Conservation (phyloP, 1,140 invertebrate genomes). For the Drosophila yakuba region DNA sequence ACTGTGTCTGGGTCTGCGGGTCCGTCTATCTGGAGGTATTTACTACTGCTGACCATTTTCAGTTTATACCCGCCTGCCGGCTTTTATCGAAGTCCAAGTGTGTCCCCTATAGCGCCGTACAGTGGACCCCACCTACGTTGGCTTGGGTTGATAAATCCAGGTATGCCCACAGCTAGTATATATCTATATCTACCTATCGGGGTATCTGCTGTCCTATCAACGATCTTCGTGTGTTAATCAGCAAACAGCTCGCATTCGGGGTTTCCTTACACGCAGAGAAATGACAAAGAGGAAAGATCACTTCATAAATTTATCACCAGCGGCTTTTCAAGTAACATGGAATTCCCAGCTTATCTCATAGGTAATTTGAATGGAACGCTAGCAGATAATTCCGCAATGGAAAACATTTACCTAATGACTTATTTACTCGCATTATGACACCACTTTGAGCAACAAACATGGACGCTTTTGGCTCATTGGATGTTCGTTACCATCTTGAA, state of each 20-base stretch:
- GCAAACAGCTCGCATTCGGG: not conserved
- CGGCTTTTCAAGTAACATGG: not conserved
- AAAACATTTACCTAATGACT: conserved; percentile 2
- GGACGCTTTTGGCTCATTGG: not conserved
- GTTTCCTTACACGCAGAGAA: not conserved
- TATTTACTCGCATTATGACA: not conserved
- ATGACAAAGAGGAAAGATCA: not conserved
- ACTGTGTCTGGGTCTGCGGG: conserved; percentile 31
- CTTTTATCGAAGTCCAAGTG: conserved; percentile 18
- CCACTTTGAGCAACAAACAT: not conserved
- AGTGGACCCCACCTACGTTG: conserved; percentile 6
- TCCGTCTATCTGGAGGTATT: conserved; percentile 41
- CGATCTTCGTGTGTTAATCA: conserved; percentile 2
- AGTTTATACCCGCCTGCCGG: not conserved
- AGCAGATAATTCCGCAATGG: not conserved
- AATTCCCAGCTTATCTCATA: not conserved
- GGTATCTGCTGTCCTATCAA: conserved; percentile 10
- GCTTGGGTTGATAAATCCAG: not conserved
- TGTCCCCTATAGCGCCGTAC: not conserved
- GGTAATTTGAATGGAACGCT: not conserved
- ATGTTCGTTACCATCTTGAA: too few species aligned
- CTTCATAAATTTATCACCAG: not conserved
- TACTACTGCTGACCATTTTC: conserved; percentile 28
- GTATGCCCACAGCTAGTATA: not conserved
- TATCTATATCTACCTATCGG: not conserved